phyloP scores from a whole-genome alignment of 1,140 invertebrate genomes.

The Amphibalanus amphitrite region DNA sequence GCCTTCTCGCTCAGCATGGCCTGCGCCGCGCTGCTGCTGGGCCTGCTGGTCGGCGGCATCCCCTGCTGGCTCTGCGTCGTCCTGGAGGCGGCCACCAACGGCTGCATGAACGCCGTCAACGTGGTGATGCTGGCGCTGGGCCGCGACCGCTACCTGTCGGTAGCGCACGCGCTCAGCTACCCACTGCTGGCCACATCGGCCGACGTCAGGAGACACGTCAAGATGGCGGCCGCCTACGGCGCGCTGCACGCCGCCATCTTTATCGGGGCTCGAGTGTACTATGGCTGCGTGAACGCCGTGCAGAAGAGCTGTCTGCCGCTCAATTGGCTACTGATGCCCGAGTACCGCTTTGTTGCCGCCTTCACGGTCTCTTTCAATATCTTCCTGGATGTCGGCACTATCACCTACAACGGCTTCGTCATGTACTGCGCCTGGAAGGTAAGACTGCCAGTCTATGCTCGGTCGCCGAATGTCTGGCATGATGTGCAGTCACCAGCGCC shows the following conservation, averaged over 20 bases:
- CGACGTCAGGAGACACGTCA: background rate
- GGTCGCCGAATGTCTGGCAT: no score
- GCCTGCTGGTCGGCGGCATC: background rate
- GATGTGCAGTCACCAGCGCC: no score
- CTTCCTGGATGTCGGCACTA: background rate
- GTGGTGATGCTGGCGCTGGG: background rate
- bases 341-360: background rate
- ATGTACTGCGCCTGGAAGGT: background rate
- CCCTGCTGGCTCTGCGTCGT: background rate
- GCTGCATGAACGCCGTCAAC: background rate
- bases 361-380: background rate
- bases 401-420: background rate
- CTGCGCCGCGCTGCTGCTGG: background rate
- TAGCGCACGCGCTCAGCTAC: background rate
- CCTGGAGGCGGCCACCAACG: background rate
- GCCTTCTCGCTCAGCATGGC: background rate
- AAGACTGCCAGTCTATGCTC: no score
- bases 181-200: background rate
- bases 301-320: background rate
- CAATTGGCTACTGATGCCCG: background rate
- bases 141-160: background rate
- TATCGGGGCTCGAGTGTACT: background rate
- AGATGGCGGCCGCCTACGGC: background rate
- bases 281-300: background rate
- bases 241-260: background rate